Evolutionary conservation across 2,113 vertebrate genomes (phyloP).

Genomic region (Sula dactylatra): DNA sequence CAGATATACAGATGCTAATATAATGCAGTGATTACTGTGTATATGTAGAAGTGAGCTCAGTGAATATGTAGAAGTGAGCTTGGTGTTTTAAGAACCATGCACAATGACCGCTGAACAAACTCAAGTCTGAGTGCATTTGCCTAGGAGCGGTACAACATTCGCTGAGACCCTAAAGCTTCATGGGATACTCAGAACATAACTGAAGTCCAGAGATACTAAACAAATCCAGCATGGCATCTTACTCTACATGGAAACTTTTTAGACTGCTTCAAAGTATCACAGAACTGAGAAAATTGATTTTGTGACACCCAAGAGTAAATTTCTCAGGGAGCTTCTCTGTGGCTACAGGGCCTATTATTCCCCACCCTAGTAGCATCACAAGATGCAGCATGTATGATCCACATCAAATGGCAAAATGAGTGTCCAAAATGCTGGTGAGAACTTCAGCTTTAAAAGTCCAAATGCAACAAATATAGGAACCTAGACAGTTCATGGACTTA

Average conservation of each 20-base stretch:
- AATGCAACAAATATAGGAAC: neutral
- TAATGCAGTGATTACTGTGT: constrained; percentile 19
- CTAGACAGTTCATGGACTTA: neutral
- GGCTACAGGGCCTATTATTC: neutral
- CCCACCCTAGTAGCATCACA: neutral
- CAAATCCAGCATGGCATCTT: neutral
- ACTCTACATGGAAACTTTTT: neutral
- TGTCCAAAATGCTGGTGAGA: neutral
- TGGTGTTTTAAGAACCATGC: neutral
- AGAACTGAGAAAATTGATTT: neutral
- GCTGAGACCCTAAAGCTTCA: neutral
- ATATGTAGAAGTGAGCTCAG: neutral
- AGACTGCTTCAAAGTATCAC: neutral
- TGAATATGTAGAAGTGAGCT: constrained; percentile 1
- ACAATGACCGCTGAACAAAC: neutral
- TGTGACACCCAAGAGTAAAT: neutral
- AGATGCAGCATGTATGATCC: neutral
- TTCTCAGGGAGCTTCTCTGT: neutral
- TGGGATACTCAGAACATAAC: neutral
- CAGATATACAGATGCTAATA: constrained; percentile 37
- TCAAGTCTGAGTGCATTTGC: neutral
- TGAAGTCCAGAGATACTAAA: neutral
- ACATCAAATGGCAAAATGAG: neutral
- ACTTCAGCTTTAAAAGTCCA: neutral
- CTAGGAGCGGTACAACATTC: neutral